phyloP scores from a whole-genome alignment of 2,888 invertebrate genomes.

The Cheilosia vulpina region DNA sequence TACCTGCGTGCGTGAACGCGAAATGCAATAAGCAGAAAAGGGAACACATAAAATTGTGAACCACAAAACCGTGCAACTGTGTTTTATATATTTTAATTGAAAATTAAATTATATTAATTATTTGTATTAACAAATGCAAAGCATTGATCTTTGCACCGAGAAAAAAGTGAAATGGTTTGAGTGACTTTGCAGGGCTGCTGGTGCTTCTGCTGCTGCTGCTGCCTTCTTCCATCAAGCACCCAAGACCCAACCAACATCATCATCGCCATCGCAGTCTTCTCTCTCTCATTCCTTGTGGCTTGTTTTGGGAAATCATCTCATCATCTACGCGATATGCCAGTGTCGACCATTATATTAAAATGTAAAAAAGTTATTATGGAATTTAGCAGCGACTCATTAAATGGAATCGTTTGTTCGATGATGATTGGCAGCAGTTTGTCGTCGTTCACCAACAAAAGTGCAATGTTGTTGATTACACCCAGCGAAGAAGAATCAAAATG shows the following conservation, averaged over 20 bases:
- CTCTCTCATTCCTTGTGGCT: constrained; percentile 36
- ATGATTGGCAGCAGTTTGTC: constrained; percentile 44
- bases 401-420: constrained; percentile 63
- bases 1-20: constrained; percentile 74
- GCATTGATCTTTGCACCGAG: constrained; percentile 12
- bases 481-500: constrained; percentile 70
- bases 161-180: constrained; percentile 59
- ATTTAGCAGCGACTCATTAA: constrained; percentile 42
- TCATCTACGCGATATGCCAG: constrained; percentile 30
- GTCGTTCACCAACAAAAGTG: constrained; percentile 52
- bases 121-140: constrained; percentile 28
- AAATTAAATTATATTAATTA: constrained; percentile 20
- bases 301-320: constrained; percentile 38
- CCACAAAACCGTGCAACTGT: constrained; percentile 47
- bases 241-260: constrained; percentile 25
- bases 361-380: constrained; percentile 44
- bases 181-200: constrained; percentile 38
- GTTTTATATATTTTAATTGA: constrained; percentile 41
- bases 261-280: constrained; percentile 32
- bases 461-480: constrained; percentile 65
- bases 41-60: constrained; percentile 40
- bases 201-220: constrained; percentile 43
- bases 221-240: constrained; percentile 46
- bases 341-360: constrained; percentile 17
- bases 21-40: constrained; percentile 64